phyloP scores from a whole-genome alignment of 1,140 invertebrate genomes.

The Drosophila kanapiae region DNA sequence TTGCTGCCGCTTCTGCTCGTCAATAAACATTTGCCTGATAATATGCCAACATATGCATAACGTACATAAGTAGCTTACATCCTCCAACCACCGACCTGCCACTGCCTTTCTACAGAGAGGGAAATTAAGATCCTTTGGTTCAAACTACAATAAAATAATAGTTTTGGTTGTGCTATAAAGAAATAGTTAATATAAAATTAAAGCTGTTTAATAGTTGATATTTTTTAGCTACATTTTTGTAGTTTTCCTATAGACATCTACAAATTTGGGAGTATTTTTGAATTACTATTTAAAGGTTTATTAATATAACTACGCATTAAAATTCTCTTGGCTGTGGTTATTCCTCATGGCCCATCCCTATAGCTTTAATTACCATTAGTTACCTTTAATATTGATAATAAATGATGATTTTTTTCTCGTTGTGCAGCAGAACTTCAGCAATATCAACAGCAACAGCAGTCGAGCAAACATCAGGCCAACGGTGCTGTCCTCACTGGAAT shows the following conservation, averaged over 20 bases:
- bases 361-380: background rate
- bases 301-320: background rate
- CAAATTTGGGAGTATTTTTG: background rate
- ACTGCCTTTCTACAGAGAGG: background rate
- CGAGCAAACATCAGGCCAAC: conserved; percentile 79
- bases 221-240: too few species aligned
- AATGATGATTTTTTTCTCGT: background rate
- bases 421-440: conserved; percentile 74
- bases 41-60: conserved; percentile 78
- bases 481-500: conserved; percentile 74
- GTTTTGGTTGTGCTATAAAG: too few species aligned
- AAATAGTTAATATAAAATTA: too few species aligned
- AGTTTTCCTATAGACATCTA: too few species aligned
- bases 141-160: too few species aligned
- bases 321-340: background rate
- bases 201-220: too few species aligned
- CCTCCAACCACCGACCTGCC: background rate
- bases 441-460: conserved; percentile 71
- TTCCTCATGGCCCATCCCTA: background rate
- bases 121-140: background rate
- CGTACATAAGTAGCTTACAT: conserved; percentile 71
- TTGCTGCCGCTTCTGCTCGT: conserved; percentile 28
- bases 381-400: background rate
- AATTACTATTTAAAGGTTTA: background rate
- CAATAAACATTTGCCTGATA: conserved; percentile 71